phyloP scores from a whole-genome alignment of 1,140 invertebrate species.

The Ephestia elutella region DNA sequence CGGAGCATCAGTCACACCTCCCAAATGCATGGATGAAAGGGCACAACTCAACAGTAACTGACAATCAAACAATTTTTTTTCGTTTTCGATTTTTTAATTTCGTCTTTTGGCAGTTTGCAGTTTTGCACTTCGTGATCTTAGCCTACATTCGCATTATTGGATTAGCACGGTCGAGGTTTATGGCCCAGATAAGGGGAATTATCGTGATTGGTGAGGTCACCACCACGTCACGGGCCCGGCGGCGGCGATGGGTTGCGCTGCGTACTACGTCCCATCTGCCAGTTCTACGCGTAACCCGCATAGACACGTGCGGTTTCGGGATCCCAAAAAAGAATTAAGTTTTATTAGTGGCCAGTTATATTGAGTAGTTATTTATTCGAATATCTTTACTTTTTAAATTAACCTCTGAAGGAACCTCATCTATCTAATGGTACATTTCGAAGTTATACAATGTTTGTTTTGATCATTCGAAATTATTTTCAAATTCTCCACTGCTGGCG shows the following conservation, averaged over 20 bases:
- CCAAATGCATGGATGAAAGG: background rate
- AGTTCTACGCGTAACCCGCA: conserved; percentile 34
- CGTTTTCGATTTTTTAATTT: background rate
- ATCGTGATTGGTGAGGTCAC: conserved; percentile 25
- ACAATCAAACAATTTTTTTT: background rate
- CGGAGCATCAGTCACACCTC: conserved; percentile 8
- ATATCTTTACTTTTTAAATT: background rate
- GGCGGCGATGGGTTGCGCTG: conserved; percentile 37
- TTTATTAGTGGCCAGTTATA: background rate
- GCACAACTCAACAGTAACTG: background rate
- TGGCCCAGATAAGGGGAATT: conserved; percentile 7
- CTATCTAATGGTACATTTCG: no score
- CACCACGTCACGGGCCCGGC: conserved; percentile 31
- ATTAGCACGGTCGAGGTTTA: background rate
- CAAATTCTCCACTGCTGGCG: no score
- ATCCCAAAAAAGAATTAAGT: conserved; percentile 3
- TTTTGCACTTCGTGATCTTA: background rate
- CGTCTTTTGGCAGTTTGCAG: background rate
- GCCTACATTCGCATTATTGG: background rate
- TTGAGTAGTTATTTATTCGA: background rate
- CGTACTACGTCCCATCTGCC: conserved; percentile 29
- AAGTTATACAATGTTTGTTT: no score
- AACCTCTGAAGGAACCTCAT: background rate
- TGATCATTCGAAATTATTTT: no score
- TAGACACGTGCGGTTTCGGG: conserved; percentile 18